Evolutionary conservation across 2,797 vertebrate species (phyloP).

Genomic region (Sciurus vulgaris): DNA sequence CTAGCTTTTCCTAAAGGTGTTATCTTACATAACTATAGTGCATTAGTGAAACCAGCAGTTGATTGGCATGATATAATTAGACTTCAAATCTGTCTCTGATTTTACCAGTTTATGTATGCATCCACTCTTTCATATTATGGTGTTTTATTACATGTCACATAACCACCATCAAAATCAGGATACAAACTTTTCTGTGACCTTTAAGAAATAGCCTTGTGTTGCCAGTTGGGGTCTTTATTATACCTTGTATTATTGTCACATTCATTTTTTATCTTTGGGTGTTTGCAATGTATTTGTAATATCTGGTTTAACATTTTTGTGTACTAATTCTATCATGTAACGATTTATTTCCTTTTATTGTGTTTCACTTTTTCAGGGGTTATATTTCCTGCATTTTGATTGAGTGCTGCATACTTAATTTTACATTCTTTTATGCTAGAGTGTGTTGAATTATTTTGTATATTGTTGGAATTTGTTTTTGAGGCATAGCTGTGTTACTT

Average conservation of each 20-base stretch:
- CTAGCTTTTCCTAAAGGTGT: neutral
- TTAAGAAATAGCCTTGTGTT: neutral
- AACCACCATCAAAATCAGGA: neutral
- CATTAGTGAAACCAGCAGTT: neutral
- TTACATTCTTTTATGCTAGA: slow-evolving; percentile 26
- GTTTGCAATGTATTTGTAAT: neutral
- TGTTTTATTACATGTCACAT: neutral
- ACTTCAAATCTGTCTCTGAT: neutral
- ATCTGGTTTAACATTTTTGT: neutral
- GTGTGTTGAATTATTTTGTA: neutral
- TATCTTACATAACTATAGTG: neutral
- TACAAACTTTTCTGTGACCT: neutral
- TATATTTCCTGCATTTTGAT: neutral
- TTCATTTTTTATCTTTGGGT: slow-evolving; percentile 33
- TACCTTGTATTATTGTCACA: neutral
- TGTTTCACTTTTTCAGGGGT: neutral
- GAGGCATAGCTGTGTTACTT: neutral
- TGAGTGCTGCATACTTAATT: neutral
- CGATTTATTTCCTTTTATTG: neutral
- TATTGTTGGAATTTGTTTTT: slow-evolving; percentile 28
- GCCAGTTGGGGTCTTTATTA: neutral
- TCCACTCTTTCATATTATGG: neutral
- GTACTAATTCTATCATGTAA: neutral
- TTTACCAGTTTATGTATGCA: neutral
- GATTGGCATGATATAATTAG: neutral